Conservation (phyloP, 2,113 vertebrate species). For the Lagenorhynchus albirostris region DNA sequence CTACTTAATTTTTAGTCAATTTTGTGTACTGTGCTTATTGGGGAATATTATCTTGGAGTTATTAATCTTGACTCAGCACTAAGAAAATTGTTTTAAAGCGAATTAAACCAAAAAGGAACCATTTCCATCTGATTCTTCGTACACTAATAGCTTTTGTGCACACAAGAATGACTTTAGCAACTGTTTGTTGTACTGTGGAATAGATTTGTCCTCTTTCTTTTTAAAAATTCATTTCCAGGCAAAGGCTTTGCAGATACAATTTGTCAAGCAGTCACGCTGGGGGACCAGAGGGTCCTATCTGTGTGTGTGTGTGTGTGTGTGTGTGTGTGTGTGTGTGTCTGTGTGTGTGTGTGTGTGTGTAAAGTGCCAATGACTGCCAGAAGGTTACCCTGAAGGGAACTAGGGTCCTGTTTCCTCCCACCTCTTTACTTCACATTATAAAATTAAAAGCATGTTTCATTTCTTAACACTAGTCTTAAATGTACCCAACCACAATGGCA, state of each 20-base stretch:
- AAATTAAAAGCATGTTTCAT: background rate
- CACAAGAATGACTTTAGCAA: background rate
- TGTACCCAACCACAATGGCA: background rate
- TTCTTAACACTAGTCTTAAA: background rate
- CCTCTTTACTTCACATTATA: background rate
- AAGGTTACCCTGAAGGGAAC: background rate
- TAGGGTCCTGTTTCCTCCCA: background rate
- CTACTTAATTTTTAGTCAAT: background rate
- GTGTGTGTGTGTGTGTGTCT: background rate
- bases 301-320: background rate
- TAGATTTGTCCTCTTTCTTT: background rate
- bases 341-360: background rate
- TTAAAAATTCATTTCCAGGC: background rate
- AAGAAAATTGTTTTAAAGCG: background rate
- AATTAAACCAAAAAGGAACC: background rate
- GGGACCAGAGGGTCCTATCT: background rate
- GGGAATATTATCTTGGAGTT: background rate
- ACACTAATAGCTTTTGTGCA: no score
- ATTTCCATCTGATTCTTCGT: background rate
- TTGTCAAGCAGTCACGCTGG: background rate
- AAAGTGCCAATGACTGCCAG: accelerated
- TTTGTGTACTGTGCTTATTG: background rate
- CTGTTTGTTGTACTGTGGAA: background rate
- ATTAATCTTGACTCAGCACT: background rate
- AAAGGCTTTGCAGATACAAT: background rate